A percentile compares a stretch with the other conserved stretches of the same genome.
Conservation (phyloP, 92 coral and sea anemone genomes). For the Epizoanthus stellaris region DNA sequence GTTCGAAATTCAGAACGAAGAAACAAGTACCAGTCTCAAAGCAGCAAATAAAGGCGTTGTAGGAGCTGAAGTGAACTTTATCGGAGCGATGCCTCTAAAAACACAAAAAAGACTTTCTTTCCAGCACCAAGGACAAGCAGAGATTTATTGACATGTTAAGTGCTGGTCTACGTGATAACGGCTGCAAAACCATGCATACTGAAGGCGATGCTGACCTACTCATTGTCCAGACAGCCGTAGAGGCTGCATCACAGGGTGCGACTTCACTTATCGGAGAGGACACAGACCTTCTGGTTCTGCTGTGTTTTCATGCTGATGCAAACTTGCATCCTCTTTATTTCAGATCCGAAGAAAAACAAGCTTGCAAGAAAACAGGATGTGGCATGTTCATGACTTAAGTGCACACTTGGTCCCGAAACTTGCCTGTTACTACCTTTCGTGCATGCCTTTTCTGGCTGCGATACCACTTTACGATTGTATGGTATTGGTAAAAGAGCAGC, state of each 20-base stretch:
- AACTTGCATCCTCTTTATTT: conserved; percentile 28
- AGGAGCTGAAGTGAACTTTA: conserved; percentile 37
- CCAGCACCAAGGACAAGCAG: background rate
- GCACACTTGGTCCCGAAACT: conserved; percentile 14
- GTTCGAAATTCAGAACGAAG: conserved; percentile 25
- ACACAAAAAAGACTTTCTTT: conserved; percentile 22
- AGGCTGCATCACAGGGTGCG: conserved; percentile 21
- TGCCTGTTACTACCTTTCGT: conserved; percentile 31
- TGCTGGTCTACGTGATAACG: background rate
- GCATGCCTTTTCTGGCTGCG: conserved; percentile 41
- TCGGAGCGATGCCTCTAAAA: conserved; percentile 40
- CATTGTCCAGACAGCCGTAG: conserved; percentile 39
- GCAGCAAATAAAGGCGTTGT: conserved; percentile 30
- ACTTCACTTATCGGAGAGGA: conserved; percentile 34
- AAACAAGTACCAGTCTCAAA: conserved; percentile 21
- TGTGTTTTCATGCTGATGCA: conserved; percentile 47
- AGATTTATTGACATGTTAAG: conserved; percentile 6
- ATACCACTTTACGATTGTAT: conserved; percentile 35
- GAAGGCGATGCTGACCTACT: conserved; percentile 40
- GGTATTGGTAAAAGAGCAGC: conserved; percentile 26
- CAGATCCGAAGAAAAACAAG: conserved; percentile 32
- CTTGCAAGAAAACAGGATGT: conserved; percentile 27
- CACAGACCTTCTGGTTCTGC: conserved; percentile 42
- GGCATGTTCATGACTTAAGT: conserved; percentile 30
- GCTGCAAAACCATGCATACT: conserved; percentile 40